Conservation (phyloP, 2,113 vertebrate genomes). For the Xenus cinereus region DNA sequence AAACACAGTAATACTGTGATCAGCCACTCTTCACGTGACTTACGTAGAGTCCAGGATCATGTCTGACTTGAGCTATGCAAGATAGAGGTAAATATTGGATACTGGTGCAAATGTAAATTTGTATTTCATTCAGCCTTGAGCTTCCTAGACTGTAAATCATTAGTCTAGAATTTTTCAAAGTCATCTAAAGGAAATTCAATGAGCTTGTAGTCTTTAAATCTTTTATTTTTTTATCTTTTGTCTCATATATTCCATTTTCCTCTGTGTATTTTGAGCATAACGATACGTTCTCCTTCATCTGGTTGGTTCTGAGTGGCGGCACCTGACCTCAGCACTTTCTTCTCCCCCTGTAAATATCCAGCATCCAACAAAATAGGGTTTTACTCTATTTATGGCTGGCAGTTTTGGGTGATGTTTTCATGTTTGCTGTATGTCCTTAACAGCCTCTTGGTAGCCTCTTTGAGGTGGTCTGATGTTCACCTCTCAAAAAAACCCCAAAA, state of each 20-base stretch:
- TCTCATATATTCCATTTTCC: neutral
- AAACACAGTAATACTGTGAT: neutral
- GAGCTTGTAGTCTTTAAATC: neutral
- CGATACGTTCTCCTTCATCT: neutral
- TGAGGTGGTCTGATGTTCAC: neutral
- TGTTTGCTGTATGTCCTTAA: neutral
- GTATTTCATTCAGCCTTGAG: neutral
- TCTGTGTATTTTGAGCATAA: accelerated
- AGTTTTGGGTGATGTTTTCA: neutral
- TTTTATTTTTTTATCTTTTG: no score
- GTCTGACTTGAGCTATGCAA: neutral
- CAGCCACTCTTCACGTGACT: neutral
- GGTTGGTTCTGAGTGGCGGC: neutral
- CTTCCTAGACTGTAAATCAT: neutral
- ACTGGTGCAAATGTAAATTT: neutral
- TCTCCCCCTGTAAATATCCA: neutral
- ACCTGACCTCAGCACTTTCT: neutral
- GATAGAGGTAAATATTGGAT: neutral
- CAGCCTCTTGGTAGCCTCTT: neutral
- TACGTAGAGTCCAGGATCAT: accelerated
- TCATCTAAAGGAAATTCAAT: neutral
- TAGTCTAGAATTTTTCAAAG: neutral
- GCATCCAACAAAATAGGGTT: neutral
- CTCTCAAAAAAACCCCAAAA: neutral
- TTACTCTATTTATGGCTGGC: neutral